These are phyloP conservation scores for Tamias sibiricus DNA, from an alignment of 2,113 vertebrate genomes.

Conservation along the genomic window DNA sequence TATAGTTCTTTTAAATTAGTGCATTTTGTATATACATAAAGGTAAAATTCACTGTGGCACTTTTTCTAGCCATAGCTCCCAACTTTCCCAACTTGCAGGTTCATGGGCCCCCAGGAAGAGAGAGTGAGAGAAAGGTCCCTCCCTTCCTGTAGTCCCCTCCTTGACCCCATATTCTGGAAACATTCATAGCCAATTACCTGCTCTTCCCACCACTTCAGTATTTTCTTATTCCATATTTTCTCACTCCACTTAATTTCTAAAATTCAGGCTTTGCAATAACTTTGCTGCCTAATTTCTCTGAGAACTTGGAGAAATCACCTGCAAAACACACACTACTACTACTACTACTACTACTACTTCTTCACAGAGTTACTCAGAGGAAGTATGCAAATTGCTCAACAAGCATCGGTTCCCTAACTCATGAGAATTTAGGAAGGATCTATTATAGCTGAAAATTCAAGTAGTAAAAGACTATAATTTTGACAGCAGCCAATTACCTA, in stretches of 20 bases:
- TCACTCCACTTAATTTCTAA: neutral
- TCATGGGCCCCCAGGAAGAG: neutral
- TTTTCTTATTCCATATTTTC: neutral
- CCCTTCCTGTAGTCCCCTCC: neutral
- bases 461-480: neutral
- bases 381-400: neutral
- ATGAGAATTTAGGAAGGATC: neutral
- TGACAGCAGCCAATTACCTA: neutral
- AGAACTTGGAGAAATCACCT: neutral
- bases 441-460: slow-evolving; percentile 6
- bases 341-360: neutral
- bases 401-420: neutral
- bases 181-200: neutral
- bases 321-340: neutral
- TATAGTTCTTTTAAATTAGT: too few species aligned
- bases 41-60: too few species aligned
- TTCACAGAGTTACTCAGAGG: neutral
- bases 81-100: neutral
- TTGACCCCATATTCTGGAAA: neutral
- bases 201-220: neutral
- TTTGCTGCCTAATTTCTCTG: neutral
- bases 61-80: neutral
- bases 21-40: too few species aligned
- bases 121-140: neutral
- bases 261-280: neutral